These are phyloP conservation scores for Paratrypauchen microcephalus DNA, from an alignment of 2,797 vertebrate genomes.

Conservation along the genomic window DNA sequence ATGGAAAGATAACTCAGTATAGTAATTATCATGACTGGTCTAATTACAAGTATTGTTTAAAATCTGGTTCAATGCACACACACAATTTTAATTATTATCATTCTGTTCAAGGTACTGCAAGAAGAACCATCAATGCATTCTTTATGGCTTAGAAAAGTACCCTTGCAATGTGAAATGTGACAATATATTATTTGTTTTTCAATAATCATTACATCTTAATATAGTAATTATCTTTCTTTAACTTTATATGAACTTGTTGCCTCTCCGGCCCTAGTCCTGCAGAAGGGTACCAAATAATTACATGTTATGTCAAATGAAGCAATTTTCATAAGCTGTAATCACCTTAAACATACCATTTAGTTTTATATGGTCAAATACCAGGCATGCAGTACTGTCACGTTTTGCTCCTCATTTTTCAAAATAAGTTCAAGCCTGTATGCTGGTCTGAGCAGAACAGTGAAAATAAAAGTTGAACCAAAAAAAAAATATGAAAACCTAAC, in stretches of 20 bases:
- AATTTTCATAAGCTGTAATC: slow-evolving; percentile 14
- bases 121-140: neutral
- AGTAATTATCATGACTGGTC: too few relatives aligned
- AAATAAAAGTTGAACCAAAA: neutral
- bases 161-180: neutral
- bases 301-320: neutral
- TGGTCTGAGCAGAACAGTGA: too few relatives aligned
- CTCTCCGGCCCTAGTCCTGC: too few relatives aligned
- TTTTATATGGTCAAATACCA: slow-evolving; percentile 19
- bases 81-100: neutral
- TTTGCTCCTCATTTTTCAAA: slow-evolving; percentile 20
- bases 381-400: neutral
- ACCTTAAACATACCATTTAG: slow-evolving; percentile 23
- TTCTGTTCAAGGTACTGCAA: neutral
- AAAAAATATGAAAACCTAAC: slow-evolving; percentile 1
- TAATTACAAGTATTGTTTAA: neutral
- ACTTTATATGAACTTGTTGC: neutral
- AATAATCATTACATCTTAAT: neutral
- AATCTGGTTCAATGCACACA: neutral
- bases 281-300: slow-evolving; percentile 5
- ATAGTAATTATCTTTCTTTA: neutral
- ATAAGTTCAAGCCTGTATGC: too few relatives aligned
- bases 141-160: neutral
- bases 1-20: too few relatives aligned
- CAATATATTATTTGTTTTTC: neutral